Conservation (phyloP, 2,888 invertebrate genomes). For the Lasioglossum malachurum region DNA sequence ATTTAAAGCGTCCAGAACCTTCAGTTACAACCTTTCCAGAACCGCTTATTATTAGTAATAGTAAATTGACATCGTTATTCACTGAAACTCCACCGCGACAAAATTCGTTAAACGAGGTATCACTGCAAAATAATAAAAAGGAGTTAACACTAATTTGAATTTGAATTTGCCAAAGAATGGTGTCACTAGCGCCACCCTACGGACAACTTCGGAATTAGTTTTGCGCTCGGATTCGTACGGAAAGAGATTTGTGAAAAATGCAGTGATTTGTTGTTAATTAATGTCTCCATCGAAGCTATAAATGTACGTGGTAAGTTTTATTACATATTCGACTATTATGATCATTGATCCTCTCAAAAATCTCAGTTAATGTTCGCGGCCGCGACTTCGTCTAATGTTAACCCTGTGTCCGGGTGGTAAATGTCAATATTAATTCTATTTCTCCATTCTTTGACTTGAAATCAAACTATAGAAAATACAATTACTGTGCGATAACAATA, state of each 20-base stretch:
- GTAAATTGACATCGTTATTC: not conserved
- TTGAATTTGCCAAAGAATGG: not conserved
- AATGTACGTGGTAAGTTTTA: not conserved
- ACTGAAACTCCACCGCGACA: not conserved
- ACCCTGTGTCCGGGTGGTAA: not conserved
- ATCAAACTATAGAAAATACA: not conserved
- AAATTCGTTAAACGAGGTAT: not conserved
- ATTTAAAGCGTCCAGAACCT: not conserved
- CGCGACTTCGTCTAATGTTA: not conserved
- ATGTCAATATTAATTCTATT: not conserved
- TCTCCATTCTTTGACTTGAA: not conserved
- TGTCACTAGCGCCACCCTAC: not conserved
- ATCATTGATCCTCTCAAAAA: not conserved
- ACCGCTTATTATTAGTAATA: not conserved
- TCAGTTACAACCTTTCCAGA: not conserved
- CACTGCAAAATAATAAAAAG: not conserved
- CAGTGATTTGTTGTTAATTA: not conserved
- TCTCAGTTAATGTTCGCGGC: not conserved
- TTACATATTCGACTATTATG: not conserved
- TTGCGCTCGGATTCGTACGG: not conserved
- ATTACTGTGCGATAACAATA: slow-evolving; percentile 29
- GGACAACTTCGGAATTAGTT: not conserved
- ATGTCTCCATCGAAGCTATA: too few species aligned
- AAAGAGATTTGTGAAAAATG: not conserved
- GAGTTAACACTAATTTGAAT: not conserved